A percentile compares a stretch with the other conserved stretches of the same genome.
Evolutionary conservation across 2,113 vertebrate genomes (phyloP).

Genomic region (Hippolais icterina): DNA sequence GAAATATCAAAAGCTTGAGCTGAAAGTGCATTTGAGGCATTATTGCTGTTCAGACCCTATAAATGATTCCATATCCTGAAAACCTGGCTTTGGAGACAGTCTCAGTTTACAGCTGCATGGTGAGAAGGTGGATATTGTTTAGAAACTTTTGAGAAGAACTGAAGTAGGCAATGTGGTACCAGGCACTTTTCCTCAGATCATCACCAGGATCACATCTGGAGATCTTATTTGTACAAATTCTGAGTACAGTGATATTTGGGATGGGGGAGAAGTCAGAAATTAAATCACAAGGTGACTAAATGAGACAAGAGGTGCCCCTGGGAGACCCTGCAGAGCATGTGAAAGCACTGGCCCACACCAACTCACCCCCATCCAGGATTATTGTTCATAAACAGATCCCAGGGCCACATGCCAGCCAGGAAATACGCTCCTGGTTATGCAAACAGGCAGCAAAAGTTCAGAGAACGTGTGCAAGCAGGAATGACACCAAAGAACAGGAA

Average conservation of each 20-base stretch:
- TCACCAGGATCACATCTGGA: neutral
- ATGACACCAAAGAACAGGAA: neutral
- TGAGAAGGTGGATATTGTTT: neutral
- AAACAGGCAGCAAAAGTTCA: conserved; percentile 44
- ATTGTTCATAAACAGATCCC: neutral
- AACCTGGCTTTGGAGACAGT: neutral
- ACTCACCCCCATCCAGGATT: neutral
- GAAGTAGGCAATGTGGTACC: neutral
- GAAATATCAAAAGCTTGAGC: neutral
- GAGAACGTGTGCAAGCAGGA: conserved; percentile 23
- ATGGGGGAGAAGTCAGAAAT: neutral
- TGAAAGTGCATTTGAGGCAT: neutral
- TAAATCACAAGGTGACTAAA: neutral
- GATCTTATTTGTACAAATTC: neutral
- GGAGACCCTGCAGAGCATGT: neutral
- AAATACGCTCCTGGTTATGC: neutral
- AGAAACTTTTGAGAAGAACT: neutral
- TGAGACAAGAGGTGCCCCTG: neutral
- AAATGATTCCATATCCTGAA: neutral
- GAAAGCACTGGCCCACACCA: neutral
- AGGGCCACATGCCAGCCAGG: neutral
- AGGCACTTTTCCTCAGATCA: neutral
- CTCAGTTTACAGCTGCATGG: neutral
- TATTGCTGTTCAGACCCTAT: neutral
- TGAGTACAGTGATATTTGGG: neutral